phyloP scores from a whole-genome alignment of 2,888 invertebrate species.

The Limenitis camilla region DNA sequence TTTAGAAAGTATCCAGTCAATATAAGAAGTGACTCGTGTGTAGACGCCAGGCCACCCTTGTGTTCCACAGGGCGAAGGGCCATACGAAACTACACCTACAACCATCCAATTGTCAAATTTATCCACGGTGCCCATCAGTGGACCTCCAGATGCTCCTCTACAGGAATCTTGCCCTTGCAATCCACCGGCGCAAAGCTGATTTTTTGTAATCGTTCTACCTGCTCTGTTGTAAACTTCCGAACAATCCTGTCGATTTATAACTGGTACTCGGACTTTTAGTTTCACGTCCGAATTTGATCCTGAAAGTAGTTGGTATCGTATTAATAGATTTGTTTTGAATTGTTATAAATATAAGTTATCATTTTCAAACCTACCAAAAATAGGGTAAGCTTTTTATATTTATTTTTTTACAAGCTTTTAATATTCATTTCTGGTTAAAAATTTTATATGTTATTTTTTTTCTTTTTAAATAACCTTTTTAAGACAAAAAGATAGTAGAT shows the following conservation, averaged over 20 bases:
- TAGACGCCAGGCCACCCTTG: constrained; percentile 82
- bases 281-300: constrained; percentile 72
- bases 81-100: constrained; percentile 73
- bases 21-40: constrained; percentile 76
- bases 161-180: constrained; percentile 75
- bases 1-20: constrained; percentile 78
- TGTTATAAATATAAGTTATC: too few species aligned
- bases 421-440: too few species aligned
- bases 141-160: constrained; percentile 80
- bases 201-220: constrained; percentile 63
- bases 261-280: constrained; percentile 60
- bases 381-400: too few species aligned
- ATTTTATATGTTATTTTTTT: too few species aligned
- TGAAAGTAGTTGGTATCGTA: constrained; percentile 30
- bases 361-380: too few species aligned
- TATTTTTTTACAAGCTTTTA: too few species aligned
- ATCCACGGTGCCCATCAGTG: constrained; percentile 64
- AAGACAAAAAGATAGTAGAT: too few species aligned
- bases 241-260: constrained; percentile 63
- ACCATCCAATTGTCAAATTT: constrained; percentile 68
- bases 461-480: too few species aligned
- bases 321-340: too few species aligned
- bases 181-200: constrained; percentile 80
- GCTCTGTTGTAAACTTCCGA: constrained; percentile 63
- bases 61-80: constrained; percentile 63